Percentiles rank a stretch among this genome's conserved stretches.
Evolutionary conservation across 2,888 invertebrate genomes (phyloP).

Genomic region (Octodonta nipae): DNA sequence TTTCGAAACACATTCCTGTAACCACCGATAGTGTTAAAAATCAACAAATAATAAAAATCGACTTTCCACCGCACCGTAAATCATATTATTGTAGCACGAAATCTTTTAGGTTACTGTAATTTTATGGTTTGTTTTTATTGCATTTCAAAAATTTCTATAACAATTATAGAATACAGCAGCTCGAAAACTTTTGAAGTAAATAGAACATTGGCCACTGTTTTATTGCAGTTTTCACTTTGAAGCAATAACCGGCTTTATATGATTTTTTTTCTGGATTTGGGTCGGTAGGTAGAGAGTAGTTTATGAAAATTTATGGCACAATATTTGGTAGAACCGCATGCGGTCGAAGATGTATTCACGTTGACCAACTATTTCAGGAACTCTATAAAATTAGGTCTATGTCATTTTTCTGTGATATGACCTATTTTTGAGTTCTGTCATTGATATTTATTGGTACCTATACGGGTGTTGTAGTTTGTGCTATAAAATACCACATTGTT

Average conservation of each 20-base stretch:
- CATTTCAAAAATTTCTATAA: conserved; percentile 14
- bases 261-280: conserved; percentile 17
- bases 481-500: no score
- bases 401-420: conserved; percentile 10
- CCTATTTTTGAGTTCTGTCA: conserved; percentile 11
- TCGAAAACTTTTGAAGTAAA: conserved; percentile 9
- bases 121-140: conserved; percentile 25
- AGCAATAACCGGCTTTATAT: conserved; percentile 4
- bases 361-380: conserved; percentile 12
- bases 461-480: no score
- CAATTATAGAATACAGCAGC: conserved; percentile 9
- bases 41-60: conserved; percentile 7
- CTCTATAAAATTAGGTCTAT: conserved; percentile 9
- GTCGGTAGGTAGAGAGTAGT: conserved; percentile 13
- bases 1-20: neutral
- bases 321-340: conserved; percentile 18
- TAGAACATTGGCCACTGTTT: conserved; percentile 19
- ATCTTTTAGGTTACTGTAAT: conserved; percentile 12
- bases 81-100: conserved; percentile 7
- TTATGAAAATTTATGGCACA: conserved; percentile 23
- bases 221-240: conserved; percentile 20
- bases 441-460: no score
- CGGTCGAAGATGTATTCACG: conserved; percentile 17
- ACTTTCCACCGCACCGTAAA: conserved; percentile 15
- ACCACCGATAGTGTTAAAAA: conserved; percentile 1